These are phyloP conservation scores for Tychaedon coryphoeus DNA, from an alignment of 2,113 vertebrate species.

Conservation along the genomic window DNA sequence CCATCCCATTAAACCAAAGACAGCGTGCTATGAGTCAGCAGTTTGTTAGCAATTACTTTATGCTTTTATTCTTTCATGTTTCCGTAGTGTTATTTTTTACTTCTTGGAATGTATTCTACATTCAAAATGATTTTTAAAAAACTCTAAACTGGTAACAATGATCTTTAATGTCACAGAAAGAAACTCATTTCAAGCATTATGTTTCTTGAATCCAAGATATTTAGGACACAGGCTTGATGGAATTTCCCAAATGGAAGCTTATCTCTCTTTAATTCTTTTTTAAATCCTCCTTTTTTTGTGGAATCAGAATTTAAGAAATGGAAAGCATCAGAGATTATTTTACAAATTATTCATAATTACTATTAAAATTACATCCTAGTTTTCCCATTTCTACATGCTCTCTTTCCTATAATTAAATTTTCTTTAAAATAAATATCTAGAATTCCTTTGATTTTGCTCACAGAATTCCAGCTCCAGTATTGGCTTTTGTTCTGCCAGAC, in stretches of 20 bases:
- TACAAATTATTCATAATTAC: not conserved
- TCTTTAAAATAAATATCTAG: not conserved
- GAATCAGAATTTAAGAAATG: not conserved
- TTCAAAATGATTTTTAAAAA: not conserved
- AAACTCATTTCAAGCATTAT: not conserved
- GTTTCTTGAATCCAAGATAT: not conserved
- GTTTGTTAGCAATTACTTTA: not conserved
- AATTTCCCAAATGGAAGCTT: not conserved
- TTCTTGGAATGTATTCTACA: not conserved
- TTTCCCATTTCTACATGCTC: not conserved
- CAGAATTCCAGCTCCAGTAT: not conserved
- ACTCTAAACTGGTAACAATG: not conserved
- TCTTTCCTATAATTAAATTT: not conserved
- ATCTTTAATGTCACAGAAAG: not conserved
- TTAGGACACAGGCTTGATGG: not conserved
- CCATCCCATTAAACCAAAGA: not conserved
- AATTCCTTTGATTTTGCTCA: not conserved
- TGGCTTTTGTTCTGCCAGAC: not conserved
- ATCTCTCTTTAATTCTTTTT: not conserved
- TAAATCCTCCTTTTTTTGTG: no score
- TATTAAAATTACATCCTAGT: not conserved
- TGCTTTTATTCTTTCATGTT: not conserved
- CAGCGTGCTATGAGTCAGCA: not conserved
- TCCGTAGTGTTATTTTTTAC: not conserved
- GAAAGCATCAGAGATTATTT: not conserved